Percentiles rank a stretch among this genome's conserved stretches.
These are phyloP conservation scores for Acleris holmiana DNA, from an alignment of 2,888 invertebrate species.

Conservation along the genomic window DNA sequence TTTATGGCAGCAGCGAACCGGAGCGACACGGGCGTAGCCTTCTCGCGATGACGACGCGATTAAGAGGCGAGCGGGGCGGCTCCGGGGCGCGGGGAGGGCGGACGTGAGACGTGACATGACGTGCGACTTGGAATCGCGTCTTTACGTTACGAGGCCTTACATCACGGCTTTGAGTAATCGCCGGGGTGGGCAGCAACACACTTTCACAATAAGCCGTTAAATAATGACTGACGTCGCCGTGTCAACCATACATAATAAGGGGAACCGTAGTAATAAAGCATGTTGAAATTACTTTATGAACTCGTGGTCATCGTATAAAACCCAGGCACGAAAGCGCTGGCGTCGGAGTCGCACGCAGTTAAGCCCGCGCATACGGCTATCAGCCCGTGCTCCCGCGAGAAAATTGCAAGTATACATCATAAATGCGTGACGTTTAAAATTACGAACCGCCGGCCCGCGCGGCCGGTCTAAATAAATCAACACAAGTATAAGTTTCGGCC, in stretches of 20 bases:
- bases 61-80: constrained; percentile 53
- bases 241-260: not conserved
- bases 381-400: constrained; percentile 69
- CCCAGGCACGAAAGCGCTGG: constrained; percentile 43
- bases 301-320: constrained; percentile 40
- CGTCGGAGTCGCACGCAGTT: constrained; percentile 10
- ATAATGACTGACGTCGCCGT: constrained; percentile 5
- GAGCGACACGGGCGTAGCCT: constrained; percentile 69
- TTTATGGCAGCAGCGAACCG: constrained; percentile 73
- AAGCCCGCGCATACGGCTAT: constrained; percentile 58
- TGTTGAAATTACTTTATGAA: constrained; percentile 23
- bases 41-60: constrained; percentile 76
- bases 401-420: constrained; percentile 82
- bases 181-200: constrained; percentile 41
- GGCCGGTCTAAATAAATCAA: constrained; percentile 70
- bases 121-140: constrained; percentile 55
- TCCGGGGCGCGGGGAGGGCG: constrained; percentile 43
- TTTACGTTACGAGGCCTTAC: constrained; percentile 56
- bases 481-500: constrained; percentile 64
- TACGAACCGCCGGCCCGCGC: constrained; percentile 62
- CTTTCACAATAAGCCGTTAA: constrained; percentile 38
- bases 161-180: constrained; percentile 55
- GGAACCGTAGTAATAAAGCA: constrained; percentile 16
- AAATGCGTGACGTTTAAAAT: constrained; percentile 81
- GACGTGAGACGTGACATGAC: constrained; percentile 51